A percentile compares a stretch with the other conserved stretches of the same genome.
These are phyloP conservation scores for Bradypodion ventrale DNA, from an alignment of 2,797 vertebrate species.

Conservation along the genomic window DNA sequence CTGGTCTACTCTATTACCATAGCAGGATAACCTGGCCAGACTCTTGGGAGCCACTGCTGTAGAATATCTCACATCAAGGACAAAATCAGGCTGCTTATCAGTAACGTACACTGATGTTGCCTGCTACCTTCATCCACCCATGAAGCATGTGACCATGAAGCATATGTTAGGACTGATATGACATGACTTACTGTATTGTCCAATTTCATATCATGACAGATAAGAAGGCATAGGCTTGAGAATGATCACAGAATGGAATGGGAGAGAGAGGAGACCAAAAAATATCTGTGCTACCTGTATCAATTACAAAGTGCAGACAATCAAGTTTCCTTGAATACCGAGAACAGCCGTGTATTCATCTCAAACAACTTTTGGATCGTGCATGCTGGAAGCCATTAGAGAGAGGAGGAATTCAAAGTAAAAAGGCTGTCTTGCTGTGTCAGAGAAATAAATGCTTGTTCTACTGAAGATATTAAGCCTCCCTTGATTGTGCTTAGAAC, in stretches of 20 bases:
- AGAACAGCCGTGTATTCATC: not conserved
- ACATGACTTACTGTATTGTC: no score
- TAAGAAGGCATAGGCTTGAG: not conserved
- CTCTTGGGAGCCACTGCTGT: no score
- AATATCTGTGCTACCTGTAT: not conserved
- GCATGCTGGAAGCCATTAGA: not conserved
- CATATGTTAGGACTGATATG: no score
- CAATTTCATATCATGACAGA: no score
- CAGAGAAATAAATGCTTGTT: not conserved
- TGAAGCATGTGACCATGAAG: not conserved
- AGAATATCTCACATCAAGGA: no score
- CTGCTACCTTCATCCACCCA: not conserved
- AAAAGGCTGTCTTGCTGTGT: not conserved
- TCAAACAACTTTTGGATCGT: not conserved
- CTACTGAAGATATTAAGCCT: not conserved
- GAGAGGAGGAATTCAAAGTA: not conserved
- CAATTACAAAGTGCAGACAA: not conserved
- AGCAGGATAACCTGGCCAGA: no score
- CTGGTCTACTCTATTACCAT: no score
- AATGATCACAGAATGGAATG: not conserved
- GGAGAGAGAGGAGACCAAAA: not conserved
- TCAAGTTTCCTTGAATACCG: not conserved
- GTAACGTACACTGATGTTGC: not conserved
- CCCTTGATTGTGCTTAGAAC: not conserved
- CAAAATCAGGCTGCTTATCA: not conserved